Percentiles rank a stretch among this genome's conserved stretches.
Evolutionary conservation across 2,888 invertebrate species (phyloP).

Genomic region (Salticus scenicus): DNA sequence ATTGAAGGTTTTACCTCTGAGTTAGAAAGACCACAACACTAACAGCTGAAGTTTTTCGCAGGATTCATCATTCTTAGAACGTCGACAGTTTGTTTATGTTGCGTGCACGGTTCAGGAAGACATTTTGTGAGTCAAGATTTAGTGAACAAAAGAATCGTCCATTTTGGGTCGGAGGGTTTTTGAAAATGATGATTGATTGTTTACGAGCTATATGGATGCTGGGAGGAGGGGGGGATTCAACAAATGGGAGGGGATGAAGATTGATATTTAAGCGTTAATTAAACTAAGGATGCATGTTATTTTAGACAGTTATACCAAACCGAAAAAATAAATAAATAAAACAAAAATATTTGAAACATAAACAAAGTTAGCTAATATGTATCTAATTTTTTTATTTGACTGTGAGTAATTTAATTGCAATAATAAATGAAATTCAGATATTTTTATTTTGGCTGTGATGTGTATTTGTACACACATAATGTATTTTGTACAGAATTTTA

Average conservation of each 20-base stretch:
- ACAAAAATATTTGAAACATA: too few relatives aligned
- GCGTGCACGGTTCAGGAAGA: conserved; percentile 42
- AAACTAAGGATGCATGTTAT: too few relatives aligned
- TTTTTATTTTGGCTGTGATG: too few relatives aligned
- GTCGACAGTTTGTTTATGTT: conserved; percentile 55
- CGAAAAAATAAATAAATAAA: too few relatives aligned
- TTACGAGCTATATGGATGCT: neutral
- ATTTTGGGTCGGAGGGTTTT: conserved; percentile 4
- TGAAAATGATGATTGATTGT: neutral
- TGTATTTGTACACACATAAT: too few relatives aligned
- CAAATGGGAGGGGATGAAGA: neutral
- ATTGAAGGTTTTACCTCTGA: conserved; percentile 35
- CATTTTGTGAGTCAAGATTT: conserved; percentile 18
- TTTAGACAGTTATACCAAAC: too few relatives aligned
- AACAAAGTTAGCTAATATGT: too few relatives aligned
- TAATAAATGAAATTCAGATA: too few relatives aligned
- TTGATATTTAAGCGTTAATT: conserved; percentile 9
- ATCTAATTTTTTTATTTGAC: too few relatives aligned
- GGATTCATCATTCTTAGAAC: conserved; percentile 51
- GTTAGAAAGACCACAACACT: neutral
- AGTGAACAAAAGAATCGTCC: conserved; percentile 10
- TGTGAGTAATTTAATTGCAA: too few relatives aligned
- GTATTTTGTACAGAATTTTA: too few relatives aligned
- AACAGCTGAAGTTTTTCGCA: conserved; percentile 60
- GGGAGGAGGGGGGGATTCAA: neutral